Conservation (phyloP, 2,888 invertebrate genomes). For the Brachylomia viminalis region DNA sequence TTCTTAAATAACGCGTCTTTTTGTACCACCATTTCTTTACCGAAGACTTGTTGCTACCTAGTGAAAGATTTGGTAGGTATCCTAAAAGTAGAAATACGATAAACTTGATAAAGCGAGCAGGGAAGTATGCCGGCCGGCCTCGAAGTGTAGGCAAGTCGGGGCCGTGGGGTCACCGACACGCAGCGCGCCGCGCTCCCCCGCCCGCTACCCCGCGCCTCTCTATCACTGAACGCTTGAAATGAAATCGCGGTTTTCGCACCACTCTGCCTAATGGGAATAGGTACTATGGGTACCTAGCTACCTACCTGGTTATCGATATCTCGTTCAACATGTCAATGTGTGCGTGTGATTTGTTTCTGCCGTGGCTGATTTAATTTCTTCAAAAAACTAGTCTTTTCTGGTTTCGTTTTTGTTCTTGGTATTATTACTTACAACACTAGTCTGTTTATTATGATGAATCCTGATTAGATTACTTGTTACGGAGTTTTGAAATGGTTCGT, state of each 20-base stretch:
- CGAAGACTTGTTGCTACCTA: constrained; percentile 21
- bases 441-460: background rate
- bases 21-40: constrained; percentile 5
- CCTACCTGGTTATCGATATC: constrained; percentile 32
- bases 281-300: constrained; percentile 17
- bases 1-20: constrained; percentile 5
- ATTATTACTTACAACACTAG: constrained; percentile 10
- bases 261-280: constrained; percentile 52
- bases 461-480: background rate
- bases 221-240: constrained; percentile 72
- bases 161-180: constrained; percentile 88
- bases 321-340: constrained; percentile 37
- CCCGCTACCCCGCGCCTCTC: constrained; percentile 64
- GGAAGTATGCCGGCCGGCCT: constrained; percentile 78
- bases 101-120: constrained; percentile 72
- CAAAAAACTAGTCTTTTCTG: constrained; percentile 33
- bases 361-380: constrained; percentile 33
- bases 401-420: constrained; percentile 31
- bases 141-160: constrained; percentile 80
- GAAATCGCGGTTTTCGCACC: constrained; percentile 67
- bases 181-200: constrained; percentile 71
- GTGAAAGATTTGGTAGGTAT: constrained; percentile 32
- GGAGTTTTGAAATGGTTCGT: background rate
- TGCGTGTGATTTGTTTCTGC: constrained; percentile 44
- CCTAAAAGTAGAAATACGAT: constrained; percentile 61